These are phyloP conservation scores for Plecturocebus donacophilus DNA, from an alignment of 2,113 vertebrate species.

Conservation along the genomic window DNA sequence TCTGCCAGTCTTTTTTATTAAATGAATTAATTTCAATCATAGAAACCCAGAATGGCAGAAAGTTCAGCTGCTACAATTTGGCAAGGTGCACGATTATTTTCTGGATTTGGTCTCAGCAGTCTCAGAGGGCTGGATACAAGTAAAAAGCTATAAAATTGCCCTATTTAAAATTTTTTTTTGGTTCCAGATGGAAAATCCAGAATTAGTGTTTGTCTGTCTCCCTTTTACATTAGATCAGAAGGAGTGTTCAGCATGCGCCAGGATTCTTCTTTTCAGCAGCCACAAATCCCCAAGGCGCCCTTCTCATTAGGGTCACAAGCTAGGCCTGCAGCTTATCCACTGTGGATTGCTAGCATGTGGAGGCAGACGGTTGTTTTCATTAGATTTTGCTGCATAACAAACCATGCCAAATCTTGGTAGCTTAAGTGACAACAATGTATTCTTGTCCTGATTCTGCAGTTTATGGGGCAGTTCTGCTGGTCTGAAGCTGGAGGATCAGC, in stretches of 20 bases:
- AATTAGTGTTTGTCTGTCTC: not conserved
- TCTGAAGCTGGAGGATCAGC: not conserved
- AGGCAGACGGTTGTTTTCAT: not conserved
- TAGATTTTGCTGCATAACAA: too few species aligned
- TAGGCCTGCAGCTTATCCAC: not conserved
- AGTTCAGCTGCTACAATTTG: not conserved
- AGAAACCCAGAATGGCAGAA: constrained; percentile 43
- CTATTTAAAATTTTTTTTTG: not conserved
- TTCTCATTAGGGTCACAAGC: fast-evolving
- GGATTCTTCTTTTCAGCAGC: not conserved
- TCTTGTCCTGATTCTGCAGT: not conserved
- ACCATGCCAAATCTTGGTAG: not conserved
- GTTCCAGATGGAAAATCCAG: constrained; percentile 6
- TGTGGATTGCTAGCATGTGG: fast-evolving
- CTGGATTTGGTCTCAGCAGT: constrained; percentile 1
- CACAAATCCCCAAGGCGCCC: fast-evolving
- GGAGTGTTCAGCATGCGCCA: fast-evolving
- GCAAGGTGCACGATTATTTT: not conserved
- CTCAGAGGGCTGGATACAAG: not conserved
- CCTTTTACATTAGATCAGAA: not conserved
- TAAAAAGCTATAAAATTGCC: not conserved
- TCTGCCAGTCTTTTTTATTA: not conserved
- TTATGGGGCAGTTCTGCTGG: not conserved
- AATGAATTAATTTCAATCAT: constrained; percentile 41
- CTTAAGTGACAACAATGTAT: too few species aligned